Percentiles rank a stretch among this genome's conserved stretches.
These are phyloP conservation scores for Morelia viridis DNA, from an alignment of 2,797 vertebrate genomes.

Conservation along the genomic window DNA sequence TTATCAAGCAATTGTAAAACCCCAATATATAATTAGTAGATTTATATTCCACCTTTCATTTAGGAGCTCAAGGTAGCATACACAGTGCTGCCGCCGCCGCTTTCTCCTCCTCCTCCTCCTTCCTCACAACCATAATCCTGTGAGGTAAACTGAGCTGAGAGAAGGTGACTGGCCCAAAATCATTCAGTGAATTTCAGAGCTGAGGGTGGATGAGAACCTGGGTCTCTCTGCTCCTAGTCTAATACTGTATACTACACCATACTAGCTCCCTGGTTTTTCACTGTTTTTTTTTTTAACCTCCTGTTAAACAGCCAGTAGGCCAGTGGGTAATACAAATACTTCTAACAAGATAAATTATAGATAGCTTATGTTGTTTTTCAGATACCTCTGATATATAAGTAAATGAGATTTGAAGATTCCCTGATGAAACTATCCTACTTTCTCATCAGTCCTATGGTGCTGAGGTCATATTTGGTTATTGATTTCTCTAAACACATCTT, in stretches of 20 bases:
- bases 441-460: not conserved
- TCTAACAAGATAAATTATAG: constrained; percentile 35
- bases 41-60: not conserved
- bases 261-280: not conserved
- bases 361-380: not conserved
- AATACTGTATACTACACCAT: not conserved
- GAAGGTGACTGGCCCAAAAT: not conserved
- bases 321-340: constrained; percentile 20
- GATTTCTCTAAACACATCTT: not conserved
- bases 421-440: not conserved
- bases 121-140: not conserved
- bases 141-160: not conserved
- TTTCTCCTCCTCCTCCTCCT: too few species aligned
- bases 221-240: not conserved
- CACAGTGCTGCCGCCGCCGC: not conserved
- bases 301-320: not conserved
- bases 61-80: not conserved
- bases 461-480: not conserved
- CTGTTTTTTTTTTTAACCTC: not conserved
- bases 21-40: not conserved
- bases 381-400: constrained; percentile 5
- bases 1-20: constrained; percentile 1
- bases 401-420: not conserved
- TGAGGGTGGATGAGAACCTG: not conserved
- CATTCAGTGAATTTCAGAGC: not conserved